These are phyloP conservation scores for Cephus rjabovi DNA, from an alignment of 2,888 invertebrate species.

Conservation along the genomic window DNA sequence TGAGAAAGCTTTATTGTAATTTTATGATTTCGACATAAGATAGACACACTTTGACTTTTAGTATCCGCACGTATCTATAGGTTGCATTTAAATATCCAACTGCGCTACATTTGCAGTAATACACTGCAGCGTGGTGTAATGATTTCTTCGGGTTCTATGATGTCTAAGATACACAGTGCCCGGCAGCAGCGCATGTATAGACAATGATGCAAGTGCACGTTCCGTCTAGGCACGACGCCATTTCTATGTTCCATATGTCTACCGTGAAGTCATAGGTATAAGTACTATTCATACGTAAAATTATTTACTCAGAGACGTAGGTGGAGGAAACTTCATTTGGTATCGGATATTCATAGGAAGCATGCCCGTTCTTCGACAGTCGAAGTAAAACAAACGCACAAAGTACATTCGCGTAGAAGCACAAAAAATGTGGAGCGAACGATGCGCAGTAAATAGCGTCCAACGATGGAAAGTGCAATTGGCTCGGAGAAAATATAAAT, in stretches of 20 bases:
- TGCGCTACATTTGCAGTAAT: slow-evolving; percentile 44
- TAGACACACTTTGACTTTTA: slow-evolving; percentile 25
- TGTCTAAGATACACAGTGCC: slow-evolving; percentile 46
- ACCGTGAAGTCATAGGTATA: neutral
- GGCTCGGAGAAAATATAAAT: neutral
- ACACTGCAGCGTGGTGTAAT: slow-evolving; percentile 45
- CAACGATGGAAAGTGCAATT: neutral
- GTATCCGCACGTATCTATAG: slow-evolving; percentile 4
- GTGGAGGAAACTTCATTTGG: neutral
- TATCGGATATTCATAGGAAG: neutral
- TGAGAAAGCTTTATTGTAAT: slow-evolving; percentile 35
- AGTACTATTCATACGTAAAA: neutral
- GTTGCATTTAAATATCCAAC: slow-evolving; percentile 33
- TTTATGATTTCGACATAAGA: slow-evolving; percentile 25
- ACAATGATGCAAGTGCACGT: slow-evolving; percentile 40
- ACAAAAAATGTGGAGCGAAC: neutral
- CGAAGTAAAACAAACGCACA: neutral
- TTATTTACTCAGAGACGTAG: neutral
- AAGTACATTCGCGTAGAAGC: neutral
- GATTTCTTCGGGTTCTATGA: slow-evolving; percentile 49
- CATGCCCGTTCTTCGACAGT: neutral
- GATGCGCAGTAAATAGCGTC: neutral
- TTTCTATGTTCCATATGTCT: neutral
- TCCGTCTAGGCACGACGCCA: neutral
- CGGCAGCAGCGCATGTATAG: slow-evolving; percentile 32